These are phyloP conservation scores for Ricordea florida DNA, from an alignment of 92 coral and sea anemone species.

Conservation along the genomic window DNA sequence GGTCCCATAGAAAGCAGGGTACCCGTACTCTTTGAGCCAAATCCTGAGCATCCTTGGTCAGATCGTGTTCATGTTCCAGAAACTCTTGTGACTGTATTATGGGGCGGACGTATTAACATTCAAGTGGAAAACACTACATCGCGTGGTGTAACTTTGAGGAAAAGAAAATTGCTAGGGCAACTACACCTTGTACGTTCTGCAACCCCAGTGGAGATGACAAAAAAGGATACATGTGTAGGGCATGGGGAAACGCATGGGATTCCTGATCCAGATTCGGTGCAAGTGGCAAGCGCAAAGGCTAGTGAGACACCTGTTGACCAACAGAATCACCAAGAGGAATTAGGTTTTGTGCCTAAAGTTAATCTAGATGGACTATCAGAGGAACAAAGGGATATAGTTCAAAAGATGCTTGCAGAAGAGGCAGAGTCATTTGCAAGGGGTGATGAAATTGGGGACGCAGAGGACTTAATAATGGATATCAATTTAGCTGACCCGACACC, in stretches of 20 bases:
- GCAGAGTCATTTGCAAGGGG: not conserved
- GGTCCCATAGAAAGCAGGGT: conserved; percentile 59
- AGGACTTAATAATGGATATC: no score
- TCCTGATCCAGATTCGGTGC: no score
- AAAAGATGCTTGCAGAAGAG: not conserved
- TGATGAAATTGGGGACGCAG: no score
- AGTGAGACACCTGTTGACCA: not conserved
- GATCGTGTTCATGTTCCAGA: conserved; percentile 46
- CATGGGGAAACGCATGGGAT: no score
- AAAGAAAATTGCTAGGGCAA: conserved; percentile 26
- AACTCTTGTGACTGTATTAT: conserved; percentile 25
- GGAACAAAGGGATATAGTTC: conserved; percentile 1
- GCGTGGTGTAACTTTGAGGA: conserved; percentile 1
- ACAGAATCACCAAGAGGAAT: no score
- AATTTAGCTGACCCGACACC: not conserved
- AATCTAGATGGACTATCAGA: no score
- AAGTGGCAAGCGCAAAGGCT: no score
- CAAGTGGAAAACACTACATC: conserved; percentile 16
- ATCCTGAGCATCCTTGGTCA: conserved; percentile 61
- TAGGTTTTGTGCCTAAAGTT: no score
- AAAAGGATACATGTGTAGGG: no score
- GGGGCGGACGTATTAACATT: conserved; percentile 37
- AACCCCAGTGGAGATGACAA: conserved; percentile 34
- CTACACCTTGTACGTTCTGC: conserved; percentile 32
- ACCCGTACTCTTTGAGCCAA: conserved; percentile 71